phyloP scores from a whole-genome alignment of 2,888 invertebrate species.

The Stenurella melanura region DNA sequence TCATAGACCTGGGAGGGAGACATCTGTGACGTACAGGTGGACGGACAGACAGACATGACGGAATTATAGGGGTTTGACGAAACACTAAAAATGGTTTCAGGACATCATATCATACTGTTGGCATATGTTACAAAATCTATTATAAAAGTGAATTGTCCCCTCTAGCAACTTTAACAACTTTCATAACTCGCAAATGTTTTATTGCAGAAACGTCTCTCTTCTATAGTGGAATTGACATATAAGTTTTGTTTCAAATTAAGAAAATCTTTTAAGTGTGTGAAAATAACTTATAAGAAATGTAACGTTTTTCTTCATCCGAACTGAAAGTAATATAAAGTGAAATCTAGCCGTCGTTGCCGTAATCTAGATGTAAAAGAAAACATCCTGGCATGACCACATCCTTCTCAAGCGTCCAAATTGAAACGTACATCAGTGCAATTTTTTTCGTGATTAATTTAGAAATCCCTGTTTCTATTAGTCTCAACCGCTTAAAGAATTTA shows the following conservation, averaged over 20 bases:
- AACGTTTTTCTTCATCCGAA: neutral
- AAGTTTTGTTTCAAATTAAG: neutral
- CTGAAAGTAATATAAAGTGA: neutral
- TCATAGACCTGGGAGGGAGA: too few species aligned
- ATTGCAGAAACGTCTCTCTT: neutral
- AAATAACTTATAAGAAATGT: neutral
- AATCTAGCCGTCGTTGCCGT: neutral
- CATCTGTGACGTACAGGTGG: too few species aligned
- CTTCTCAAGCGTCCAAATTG: neutral
- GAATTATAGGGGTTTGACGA: too few species aligned
- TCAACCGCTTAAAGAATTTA: too few species aligned
- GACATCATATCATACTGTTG: too few species aligned
- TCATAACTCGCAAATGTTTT: neutral
- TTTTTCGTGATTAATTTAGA: constrained; percentile 3
- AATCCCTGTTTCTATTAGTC: constrained; percentile 15
- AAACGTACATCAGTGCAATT: constrained; percentile 3
- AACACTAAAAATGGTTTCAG: too few species aligned
- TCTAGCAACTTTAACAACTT: neutral
- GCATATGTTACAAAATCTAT: neutral
- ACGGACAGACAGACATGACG: too few species aligned
- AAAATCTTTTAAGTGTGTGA: neutral
- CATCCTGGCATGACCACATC: constrained; percentile 3
- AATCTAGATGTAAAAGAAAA: neutral
- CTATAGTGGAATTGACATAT: neutral
- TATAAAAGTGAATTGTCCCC: neutral